Base-by-base conservation (phyloP, 2,888 invertebrate genomes). In the Sinopyrophorus schimmeli region DNA sequence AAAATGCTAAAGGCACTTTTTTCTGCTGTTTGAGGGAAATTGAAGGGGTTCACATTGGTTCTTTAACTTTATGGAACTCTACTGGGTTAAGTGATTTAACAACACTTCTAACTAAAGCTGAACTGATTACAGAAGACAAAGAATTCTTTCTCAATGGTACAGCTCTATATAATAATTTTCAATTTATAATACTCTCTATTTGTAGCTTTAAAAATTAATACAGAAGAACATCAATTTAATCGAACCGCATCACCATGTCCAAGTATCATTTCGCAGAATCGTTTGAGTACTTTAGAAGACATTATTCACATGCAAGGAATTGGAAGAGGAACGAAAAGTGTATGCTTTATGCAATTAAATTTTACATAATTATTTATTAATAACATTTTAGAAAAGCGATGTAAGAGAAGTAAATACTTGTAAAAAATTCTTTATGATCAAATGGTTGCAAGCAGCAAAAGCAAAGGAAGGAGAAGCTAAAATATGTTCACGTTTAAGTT, bases 21-120 rank as follows among this genome's bases (percentile, higher is more conserved):
- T 48, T 65, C 37, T 21, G 44, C 14, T 23, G 50, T 30, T 38
- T 50, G 24, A 49, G 53, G 14, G 53, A 51, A 39, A 32, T 44
- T 5, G 49, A 59, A 34, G 58, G 57, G 9, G 54, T 63, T 43
- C 21, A 59, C n/a, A 53, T 61, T 14, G 65, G 65, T 4, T 61
- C 62, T 3, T 2, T 46, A 1, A 9, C 15, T 7, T 4, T 46
- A 4, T 7, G 21, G 6, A 15, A n/a, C 2, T 9, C 3, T 1
- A 18, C 31, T 11, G 18, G 31, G 15, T 14, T 47, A 18, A 49
- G 47, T 23, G 56, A 58, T 30, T 34, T 65, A 6, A 52, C 52
- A 5, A 21, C 54, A 23, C 41, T 49, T 17, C 43, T 65, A 14
- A 44, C 53, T 17, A 46, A 57, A 4, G 47, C 48, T 20, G 42